phyloP scores from a whole-genome alignment of 2,888 invertebrate genomes.

The Thera britannica region DNA sequence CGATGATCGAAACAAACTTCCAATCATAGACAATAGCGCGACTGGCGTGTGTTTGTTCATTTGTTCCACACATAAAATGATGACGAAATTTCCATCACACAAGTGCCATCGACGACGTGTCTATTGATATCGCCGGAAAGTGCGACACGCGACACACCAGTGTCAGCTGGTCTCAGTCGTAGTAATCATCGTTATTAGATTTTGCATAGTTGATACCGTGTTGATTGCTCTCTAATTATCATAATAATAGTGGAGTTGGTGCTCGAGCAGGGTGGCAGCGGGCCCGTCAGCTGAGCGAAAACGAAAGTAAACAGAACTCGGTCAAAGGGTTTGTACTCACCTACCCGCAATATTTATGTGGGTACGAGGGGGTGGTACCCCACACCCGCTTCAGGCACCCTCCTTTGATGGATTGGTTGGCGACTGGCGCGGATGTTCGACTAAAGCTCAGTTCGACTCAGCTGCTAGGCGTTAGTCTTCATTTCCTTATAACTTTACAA shows the following conservation, averaged over 20 bases:
- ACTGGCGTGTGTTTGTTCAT: conserved; percentile 8
- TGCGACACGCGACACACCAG: conserved; percentile 12
- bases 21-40: conserved; percentile 8
- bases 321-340: conserved; percentile 85
- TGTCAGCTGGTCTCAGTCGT: conserved; percentile 32
- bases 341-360: conserved; percentile 85
- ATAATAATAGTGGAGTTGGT: conserved; percentile 79
- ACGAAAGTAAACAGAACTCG: conserved; percentile 86
- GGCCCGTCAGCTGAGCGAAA: conserved; percentile 85
- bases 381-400: conserved; percentile 79
- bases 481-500: conserved; percentile 71
- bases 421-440: conserved; percentile 81
- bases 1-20: conserved; percentile 14
- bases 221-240: conserved; percentile 81
- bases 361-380: conserved; percentile 73
- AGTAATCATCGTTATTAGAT: conserved; percentile 52
- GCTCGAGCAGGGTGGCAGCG: conserved; percentile 67
- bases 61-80: conserved; percentile 4
- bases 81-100: conserved; percentile 6
- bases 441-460: conserved; percentile 75
- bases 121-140: conserved; percentile 19
- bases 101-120: not conserved
- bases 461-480: conserved; percentile 73
- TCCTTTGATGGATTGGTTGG: conserved; percentile 85
- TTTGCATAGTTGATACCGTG: conserved; percentile 59